phyloP scores from a whole-genome alignment of 2,113 vertebrate species.

The Hippocampus mohnikei region DNA sequence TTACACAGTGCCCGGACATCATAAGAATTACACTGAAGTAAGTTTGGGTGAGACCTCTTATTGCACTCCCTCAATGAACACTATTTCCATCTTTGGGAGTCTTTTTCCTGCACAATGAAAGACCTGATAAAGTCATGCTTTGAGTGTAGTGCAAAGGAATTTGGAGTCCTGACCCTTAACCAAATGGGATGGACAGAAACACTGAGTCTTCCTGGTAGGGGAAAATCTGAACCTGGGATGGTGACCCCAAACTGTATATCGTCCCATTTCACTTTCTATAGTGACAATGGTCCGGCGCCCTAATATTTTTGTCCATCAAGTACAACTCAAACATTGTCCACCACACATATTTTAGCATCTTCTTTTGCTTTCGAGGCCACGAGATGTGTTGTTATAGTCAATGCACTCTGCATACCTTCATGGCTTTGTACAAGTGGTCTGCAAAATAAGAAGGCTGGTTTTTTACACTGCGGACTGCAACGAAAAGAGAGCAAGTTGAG shows the following conservation, averaged over 20 bases:
- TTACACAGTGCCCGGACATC: no score
- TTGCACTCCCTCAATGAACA: no score
- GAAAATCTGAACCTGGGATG: no score
- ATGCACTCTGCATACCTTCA: slow-evolving; percentile 81
- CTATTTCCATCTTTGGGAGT: neutral
- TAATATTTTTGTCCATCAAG: neutral
- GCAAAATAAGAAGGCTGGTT: slow-evolving; percentile 92
- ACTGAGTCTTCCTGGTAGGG: no score
- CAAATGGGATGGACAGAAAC: no score
- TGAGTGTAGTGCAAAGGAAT: no score
- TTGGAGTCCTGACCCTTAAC: no score
- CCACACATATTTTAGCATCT: neutral
- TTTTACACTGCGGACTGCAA: slow-evolving; percentile 89
- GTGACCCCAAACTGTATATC: no score
- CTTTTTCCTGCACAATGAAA: neutral
- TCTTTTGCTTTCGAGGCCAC: neutral
- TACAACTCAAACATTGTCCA: neutral
- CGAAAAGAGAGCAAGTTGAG: slow-evolving; percentile 17
- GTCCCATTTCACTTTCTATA: no score
- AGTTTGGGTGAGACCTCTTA: no score
- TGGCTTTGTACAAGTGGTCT: slow-evolving; percentile 94
- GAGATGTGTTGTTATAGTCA: neutral
- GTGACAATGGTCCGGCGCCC: neutral
- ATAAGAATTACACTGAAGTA: no score
- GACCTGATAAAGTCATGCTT: neutral